A percentile compares a stretch with the other conserved stretches of the same genome.
Conservation (phyloP, 64 coral and sea anemone genomes). For the Montipora sp. region DNA sequence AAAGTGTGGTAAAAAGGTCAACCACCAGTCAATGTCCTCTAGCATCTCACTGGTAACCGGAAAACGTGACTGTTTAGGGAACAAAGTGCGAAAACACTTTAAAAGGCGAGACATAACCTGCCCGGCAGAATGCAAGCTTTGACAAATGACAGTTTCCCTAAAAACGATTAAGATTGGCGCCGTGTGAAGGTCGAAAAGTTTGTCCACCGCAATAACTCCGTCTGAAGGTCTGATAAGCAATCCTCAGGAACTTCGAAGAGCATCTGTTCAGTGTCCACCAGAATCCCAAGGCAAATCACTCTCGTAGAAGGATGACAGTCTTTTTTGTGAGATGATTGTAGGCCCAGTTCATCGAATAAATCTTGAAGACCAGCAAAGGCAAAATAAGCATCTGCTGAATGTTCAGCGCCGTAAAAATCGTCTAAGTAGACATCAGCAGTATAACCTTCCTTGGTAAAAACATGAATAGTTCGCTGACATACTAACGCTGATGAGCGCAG, state of each 20-base stretch:
- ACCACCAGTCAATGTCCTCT: neutral
- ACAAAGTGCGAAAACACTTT: neutral
- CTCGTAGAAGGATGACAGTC: no score
- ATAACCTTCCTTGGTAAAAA: constrained; percentile 3
- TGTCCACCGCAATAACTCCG: no score
- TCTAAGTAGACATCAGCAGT: constrained; percentile 28
- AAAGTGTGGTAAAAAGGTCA: neutral
- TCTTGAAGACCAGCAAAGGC: neutral
- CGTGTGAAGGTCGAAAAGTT: neutral
- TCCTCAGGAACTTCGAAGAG: no score
- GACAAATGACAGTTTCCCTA: neutral
- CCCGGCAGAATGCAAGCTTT: neutral
- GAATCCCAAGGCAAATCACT: no score
- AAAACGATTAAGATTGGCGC: neutral
- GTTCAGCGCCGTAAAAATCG: neutral
- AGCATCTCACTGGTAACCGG: neutral
- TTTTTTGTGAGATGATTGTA: neutral
- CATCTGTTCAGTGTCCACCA: no score
- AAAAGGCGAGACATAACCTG: neutral
- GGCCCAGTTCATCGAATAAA: neutral
- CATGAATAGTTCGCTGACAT: constrained; percentile 11
- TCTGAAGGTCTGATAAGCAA: no score
- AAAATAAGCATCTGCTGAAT: neutral
- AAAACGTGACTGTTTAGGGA: neutral
- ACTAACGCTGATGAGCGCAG: neutral